These are phyloP conservation scores for Germaria angustata DNA, from an alignment of 2,888 invertebrate species.

Conservation along the genomic window DNA sequence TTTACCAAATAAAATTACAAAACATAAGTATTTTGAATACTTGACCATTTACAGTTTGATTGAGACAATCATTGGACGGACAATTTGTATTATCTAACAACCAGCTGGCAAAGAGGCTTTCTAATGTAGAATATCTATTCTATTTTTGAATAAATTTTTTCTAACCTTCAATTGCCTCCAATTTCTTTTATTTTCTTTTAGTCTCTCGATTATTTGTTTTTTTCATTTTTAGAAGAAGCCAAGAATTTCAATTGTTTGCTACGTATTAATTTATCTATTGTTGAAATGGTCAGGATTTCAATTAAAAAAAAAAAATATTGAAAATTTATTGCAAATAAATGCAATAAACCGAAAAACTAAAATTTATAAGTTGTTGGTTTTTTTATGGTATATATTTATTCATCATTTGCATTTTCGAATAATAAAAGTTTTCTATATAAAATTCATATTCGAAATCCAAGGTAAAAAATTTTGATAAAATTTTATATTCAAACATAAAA, in stretches of 20 bases:
- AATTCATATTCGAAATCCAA: no score
- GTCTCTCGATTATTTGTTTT: background rate
- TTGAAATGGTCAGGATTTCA: background rate
- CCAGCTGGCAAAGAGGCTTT: background rate
- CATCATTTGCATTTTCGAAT: no score
- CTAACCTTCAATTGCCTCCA: background rate
- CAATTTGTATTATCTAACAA: constrained; percentile 7
- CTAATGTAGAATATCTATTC: constrained; percentile 18
- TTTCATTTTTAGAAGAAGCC: background rate
- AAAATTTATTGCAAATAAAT: background rate
- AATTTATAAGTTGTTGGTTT: no score
- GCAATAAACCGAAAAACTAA: background rate
- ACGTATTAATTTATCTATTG: background rate
- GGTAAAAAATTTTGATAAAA: no score
- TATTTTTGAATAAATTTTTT: constrained; percentile 21
- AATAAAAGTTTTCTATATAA: no score
- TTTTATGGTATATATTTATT: no score
- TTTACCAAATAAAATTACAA: constrained; percentile 20
- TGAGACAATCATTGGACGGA: background rate
- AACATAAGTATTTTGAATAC: constrained; percentile 1
- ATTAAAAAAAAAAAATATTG: background rate
- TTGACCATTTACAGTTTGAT: constrained; percentile 25
- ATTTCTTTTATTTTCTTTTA: background rate
- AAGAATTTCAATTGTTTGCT: constrained; percentile 29
- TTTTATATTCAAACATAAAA: no score